phyloP scores from a whole-genome alignment of 2,888 invertebrate genomes.

The Escarpia spicata region DNA sequence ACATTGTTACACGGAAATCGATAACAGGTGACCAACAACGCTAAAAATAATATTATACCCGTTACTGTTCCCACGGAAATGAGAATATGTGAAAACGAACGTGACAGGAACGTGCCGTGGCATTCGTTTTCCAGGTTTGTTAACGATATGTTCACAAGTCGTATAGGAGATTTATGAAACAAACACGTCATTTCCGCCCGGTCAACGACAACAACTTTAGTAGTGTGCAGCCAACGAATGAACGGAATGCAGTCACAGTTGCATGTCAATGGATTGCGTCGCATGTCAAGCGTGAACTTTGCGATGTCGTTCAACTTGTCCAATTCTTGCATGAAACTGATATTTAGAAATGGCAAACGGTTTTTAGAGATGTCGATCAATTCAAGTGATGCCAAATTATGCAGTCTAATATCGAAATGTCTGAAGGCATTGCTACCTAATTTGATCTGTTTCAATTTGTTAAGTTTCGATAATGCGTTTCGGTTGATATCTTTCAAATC shows the following conservation, averaged over 20 bases:
- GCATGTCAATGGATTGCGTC: background rate
- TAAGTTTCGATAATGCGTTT: background rate
- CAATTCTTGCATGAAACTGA: background rate
- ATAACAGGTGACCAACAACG: too few species aligned
- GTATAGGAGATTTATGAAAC: background rate
- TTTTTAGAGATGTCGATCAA: background rate
- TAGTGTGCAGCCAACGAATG: background rate
- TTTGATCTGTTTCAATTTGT: background rate
- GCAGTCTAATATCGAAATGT: background rate
- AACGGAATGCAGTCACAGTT: background rate
- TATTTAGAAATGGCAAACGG: background rate
- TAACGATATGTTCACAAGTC: background rate
- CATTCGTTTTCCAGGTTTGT: background rate
- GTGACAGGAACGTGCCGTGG: background rate
- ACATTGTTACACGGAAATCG: too few species aligned
- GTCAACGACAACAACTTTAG: background rate
- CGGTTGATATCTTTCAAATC: background rate
- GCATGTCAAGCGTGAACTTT: background rate
- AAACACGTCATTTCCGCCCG: background rate
- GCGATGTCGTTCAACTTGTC: background rate
- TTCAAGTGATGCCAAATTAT: background rate
- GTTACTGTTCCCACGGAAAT: too few species aligned
- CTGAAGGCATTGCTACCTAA: background rate
- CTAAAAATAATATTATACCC: too few species aligned
- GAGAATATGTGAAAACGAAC: background rate